Percentiles rank a stretch among this genome's conserved stretches.
Conservation (phyloP, 2,113 vertebrate species). For the Ceratotherium simum region DNA sequence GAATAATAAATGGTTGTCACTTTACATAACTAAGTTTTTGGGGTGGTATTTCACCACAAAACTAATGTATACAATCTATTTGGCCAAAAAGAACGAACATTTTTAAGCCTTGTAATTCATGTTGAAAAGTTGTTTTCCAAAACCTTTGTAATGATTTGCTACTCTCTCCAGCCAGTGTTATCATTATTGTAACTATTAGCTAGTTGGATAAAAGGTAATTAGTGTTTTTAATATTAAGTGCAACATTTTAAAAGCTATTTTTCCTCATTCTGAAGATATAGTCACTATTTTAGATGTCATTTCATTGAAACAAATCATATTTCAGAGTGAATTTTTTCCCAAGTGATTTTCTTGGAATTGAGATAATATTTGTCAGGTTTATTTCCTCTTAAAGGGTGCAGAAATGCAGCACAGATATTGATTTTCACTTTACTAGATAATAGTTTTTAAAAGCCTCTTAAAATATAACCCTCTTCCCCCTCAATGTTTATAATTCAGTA, state of each 20-base stretch:
- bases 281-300: background rate
- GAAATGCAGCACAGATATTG: background rate
- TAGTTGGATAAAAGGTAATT: background rate
- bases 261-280: background rate
- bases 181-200: background rate
- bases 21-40: background rate
- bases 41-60: background rate
- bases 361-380: background rate
- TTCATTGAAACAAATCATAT: conserved; percentile 4
- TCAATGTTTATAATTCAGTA: background rate
- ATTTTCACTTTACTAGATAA: background rate
- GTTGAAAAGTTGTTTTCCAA: background rate
- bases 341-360: background rate
- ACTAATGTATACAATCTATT: background rate
- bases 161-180: background rate
- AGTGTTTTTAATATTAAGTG: background rate
- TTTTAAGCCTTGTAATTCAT: background rate
- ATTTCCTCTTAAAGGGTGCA: background rate
- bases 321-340: background rate
- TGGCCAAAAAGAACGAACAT: background rate
- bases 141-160: background rate
- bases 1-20: background rate
- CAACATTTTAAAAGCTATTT: background rate
- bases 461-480: background rate
- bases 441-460: background rate